These are phyloP conservation scores for Andrena bicolor DNA, from an alignment of 2,888 invertebrate species.

Conservation along the genomic window DNA sequence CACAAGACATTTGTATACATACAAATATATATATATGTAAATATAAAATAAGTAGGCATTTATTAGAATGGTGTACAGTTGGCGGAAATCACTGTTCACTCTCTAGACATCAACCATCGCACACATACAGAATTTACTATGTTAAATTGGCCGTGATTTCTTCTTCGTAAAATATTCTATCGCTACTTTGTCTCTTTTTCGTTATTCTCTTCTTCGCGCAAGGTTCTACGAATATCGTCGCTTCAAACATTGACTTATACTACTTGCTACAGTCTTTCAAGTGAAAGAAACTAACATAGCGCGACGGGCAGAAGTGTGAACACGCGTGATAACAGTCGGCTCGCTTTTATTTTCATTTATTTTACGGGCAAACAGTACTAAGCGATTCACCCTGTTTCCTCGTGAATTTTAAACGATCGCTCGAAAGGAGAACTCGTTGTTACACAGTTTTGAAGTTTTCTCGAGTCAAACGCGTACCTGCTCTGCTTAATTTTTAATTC, in stretches of 20 bases:
- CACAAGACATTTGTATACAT: constrained; percentile 83
- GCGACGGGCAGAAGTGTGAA: background rate
- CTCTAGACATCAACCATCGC: constrained; percentile 15
- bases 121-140: constrained; percentile 8
- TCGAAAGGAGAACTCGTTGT: constrained; percentile 8
- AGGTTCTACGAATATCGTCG: background rate
- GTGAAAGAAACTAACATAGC: background rate
- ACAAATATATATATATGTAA: constrained; percentile 70
- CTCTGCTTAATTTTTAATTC: background rate
- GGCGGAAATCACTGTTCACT: constrained; percentile 21
- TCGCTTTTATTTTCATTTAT: background rate
- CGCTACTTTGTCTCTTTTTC: background rate
- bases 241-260: background rate
- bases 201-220: background rate
- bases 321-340: background rate
- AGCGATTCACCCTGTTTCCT: too few relatives aligned
- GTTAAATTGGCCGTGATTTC: background rate
- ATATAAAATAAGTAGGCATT: constrained; percentile 54
- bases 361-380: background rate
- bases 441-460: background rate
- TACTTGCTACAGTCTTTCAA: background rate
- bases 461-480: constrained; percentile 1
- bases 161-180: background rate
- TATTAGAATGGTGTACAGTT: constrained; percentile 36
- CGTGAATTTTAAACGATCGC: constrained; percentile 5